Evolutionary conservation across 23 tunicate species (phyloP).

Genomic region (Botrylloides violaceus): DNA sequence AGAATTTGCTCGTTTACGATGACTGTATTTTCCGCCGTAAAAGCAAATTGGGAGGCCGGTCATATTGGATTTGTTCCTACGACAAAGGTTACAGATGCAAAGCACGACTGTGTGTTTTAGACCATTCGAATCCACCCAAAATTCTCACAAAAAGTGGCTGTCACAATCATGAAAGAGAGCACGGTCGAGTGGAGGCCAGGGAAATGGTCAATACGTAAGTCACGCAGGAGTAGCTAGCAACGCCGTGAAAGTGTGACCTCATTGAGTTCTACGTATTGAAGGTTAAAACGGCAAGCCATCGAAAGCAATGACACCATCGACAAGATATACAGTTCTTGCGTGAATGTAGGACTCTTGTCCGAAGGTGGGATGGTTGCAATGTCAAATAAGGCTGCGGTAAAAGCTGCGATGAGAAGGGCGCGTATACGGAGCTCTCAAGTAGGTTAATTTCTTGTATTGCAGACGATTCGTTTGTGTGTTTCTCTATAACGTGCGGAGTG

Average conservation of each 20-base stretch:
- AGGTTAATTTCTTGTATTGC: too few relatives aligned
- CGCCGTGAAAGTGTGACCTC: neutral
- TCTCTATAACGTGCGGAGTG: too few relatives aligned
- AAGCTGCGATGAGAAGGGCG: constrained; percentile 16
- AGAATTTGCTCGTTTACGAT: neutral
- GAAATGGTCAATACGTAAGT: constrained; percentile 7
- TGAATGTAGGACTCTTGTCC: neutral
- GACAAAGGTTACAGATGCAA: constrained; percentile 12
- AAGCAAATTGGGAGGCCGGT: neutral
- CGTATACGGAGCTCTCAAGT: neutral
- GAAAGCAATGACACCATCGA: neutral
- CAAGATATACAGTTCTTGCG: neutral
- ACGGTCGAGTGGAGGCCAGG: constrained; percentile 14
- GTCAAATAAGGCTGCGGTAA: constrained; percentile 2
- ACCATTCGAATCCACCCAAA: constrained; percentile 1
- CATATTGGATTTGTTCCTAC: constrained; percentile 15
- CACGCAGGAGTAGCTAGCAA: neutral
- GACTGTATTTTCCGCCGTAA: constrained; percentile 8
- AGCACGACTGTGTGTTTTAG: constrained; percentile 4
- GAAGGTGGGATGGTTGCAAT: constrained; percentile 12
- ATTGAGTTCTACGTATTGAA: neutral
- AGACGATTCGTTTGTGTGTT: too few relatives aligned
- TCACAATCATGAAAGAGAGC: constrained; percentile 13
- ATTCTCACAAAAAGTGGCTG: neutral
- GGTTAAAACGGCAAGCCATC: neutral